A percentile compares a stretch with the other conserved stretches of the same genome.
phyloP scores from a whole-genome alignment of 2,888 invertebrate genomes.

The Aphidoletes aphidimyza region DNA sequence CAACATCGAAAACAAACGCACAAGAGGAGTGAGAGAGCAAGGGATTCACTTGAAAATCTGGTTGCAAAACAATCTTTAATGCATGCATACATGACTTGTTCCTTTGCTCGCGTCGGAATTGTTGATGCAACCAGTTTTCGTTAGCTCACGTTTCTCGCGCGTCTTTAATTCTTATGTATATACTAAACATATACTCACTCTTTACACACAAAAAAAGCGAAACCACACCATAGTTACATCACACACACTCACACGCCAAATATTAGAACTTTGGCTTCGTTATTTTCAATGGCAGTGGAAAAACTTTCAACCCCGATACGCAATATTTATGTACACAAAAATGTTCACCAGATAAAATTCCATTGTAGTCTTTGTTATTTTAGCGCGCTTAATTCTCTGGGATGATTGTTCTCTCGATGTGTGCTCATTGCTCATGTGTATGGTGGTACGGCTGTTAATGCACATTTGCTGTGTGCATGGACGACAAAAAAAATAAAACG shows the following conservation, averaged over 20 bases:
- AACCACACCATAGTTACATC: not conserved
- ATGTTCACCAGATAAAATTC: slow-evolving; percentile 40
- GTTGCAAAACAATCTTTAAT: slow-evolving; percentile 24
- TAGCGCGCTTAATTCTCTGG: not conserved
- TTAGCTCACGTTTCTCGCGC: not conserved
- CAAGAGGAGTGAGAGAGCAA: no score
- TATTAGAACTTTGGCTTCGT: not conserved
- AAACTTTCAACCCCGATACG: slow-evolving; percentile 1
- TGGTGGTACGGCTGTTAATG: no score
- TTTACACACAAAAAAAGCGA: not conserved
- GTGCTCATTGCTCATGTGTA: slow-evolving; percentile 13
- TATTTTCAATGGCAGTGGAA: not conserved
- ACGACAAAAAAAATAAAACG: no score
- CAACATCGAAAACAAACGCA: not conserved
- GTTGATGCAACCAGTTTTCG: not conserved
- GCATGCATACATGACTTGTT: slow-evolving; percentile 39
- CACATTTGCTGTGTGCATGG: not conserved
- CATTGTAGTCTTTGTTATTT: slow-evolving; percentile 33
- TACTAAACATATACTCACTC: no score
- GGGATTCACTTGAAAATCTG: not conserved
- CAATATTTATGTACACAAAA: slow-evolving; percentile 49
- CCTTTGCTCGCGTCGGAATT: slow-evolving; percentile 3
- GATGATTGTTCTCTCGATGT: slow-evolving; percentile 45
- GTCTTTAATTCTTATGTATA: no score
- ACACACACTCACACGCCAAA: not conserved